phyloP scores from a whole-genome alignment of 2,797 vertebrate species.

The Hoplostethus mediterraneus region DNA sequence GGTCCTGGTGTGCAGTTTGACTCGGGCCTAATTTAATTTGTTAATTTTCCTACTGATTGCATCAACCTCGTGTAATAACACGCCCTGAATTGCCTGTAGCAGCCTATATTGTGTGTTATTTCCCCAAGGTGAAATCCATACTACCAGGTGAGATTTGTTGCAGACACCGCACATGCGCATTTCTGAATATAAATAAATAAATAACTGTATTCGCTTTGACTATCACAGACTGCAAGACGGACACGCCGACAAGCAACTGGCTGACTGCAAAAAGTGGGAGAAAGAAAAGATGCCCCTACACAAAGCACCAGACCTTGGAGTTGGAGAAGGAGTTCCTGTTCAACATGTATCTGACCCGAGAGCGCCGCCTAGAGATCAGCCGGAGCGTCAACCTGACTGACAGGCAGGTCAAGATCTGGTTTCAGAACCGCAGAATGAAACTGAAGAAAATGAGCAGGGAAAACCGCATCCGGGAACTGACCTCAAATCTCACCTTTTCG shows the following conservation, averaged over 20 bases:
- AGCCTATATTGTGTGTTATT: conserved; percentile 56
- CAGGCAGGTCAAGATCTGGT: conserved; percentile 99
- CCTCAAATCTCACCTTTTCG: conserved; percentile 99
- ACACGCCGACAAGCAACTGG: conserved; percentile 97
- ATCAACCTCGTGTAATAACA: conserved; percentile 46
- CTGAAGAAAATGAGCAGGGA: conserved; percentile 99
- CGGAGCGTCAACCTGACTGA: conserved; percentile 99
- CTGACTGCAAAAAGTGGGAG: conserved; percentile 98
- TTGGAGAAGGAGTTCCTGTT: conserved; percentile 99
- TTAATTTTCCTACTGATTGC: conserved; percentile 38
- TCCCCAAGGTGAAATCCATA: conserved; percentile 64
- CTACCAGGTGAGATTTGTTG: conserved; percentile 46
- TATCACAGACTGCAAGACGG: conserved; percentile 91
- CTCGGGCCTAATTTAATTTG: conserved; percentile 50
- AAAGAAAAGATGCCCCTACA: conserved; percentile 99
- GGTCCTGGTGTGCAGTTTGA: conserved; percentile 13
- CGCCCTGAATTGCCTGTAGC: conserved; percentile 29
- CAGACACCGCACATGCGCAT: no score
- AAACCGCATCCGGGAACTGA: conserved; percentile 99
- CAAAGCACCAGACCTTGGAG: conserved; percentile 99
- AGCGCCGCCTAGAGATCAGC: conserved; percentile 99
- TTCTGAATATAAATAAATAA: not conserved
- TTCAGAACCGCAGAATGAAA: conserved; percentile 99
- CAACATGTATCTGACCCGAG: conserved; percentile 99
- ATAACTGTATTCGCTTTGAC: conserved; percentile 16